A percentile compares a stretch with the other conserved stretches of the same genome.
Conservation (phyloP, 2,797 vertebrate genomes). For the Sciurus vulgaris region DNA sequence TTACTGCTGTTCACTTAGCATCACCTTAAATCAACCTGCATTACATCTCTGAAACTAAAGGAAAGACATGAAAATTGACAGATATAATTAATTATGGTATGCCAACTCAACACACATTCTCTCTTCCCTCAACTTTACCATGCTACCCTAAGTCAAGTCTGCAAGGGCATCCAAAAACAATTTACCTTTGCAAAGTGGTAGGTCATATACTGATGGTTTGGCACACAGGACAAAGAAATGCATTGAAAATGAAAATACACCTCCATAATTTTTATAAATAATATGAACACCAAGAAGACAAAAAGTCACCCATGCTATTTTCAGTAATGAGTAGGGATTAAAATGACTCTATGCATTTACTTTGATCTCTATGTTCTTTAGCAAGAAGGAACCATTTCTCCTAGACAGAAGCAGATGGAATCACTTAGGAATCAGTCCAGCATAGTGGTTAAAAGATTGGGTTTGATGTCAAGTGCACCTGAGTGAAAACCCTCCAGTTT, state of each 20-base stretch:
- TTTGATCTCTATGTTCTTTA: background rate
- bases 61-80: background rate
- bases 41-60: constrained; percentile 25
- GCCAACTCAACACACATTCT: background rate
- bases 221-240: background rate
- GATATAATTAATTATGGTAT: too few species aligned
- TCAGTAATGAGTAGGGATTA: background rate
- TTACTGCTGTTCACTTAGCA: background rate
- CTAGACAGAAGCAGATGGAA: background rate
- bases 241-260: background rate
- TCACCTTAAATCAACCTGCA: background rate
- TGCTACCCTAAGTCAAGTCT: background rate
- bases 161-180: background rate
- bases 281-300: background rate
- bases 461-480: background rate
- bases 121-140: background rate
- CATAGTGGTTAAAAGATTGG: background rate
- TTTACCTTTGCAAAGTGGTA: background rate
- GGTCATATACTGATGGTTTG: background rate
- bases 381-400: background rate
- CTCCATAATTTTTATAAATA: background rate
- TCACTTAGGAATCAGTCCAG: background rate
- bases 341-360: background rate
- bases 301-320: background rate
- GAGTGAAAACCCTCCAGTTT: background rate